Conservation (phyloP, 2,113 vertebrate genomes). For the Pygoscelis antarcticus region DNA sequence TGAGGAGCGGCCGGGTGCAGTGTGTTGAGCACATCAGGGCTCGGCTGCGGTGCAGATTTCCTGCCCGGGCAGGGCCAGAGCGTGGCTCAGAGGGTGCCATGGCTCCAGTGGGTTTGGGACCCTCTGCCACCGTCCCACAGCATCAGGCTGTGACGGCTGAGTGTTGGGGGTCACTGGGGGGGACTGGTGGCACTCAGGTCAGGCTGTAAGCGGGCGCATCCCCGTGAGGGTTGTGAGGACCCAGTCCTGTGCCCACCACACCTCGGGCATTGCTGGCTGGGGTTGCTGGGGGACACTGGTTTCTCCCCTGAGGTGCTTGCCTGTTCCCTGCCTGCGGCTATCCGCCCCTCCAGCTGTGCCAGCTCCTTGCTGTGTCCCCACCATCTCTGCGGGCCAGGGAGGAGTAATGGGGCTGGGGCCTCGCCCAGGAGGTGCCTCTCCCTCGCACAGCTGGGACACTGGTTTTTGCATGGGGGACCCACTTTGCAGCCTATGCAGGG, state of each 20-base stretch:
- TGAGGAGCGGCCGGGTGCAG: neutral
- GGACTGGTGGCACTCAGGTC: neutral
- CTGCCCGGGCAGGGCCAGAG: neutral
- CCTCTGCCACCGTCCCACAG: neutral
- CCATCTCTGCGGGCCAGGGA: accelerated
- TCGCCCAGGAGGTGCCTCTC: neutral
- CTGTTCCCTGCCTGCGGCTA: neutral
- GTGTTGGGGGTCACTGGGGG: neutral
- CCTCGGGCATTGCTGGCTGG: neutral
- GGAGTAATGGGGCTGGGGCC: accelerated
- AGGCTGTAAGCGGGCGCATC: neutral
- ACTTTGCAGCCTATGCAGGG: neutral
- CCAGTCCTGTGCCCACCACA: neutral
- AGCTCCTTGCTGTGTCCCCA: neutral
- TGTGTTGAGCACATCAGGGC: neutral
- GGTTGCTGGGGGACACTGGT: neutral
- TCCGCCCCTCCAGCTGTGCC: neutral
- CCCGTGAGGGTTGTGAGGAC: neutral
- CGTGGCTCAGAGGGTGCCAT: neutral
- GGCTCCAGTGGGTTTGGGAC: neutral
- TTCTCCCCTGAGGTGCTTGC: neutral
- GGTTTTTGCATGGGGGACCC: neutral
- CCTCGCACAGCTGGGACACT: accelerated
- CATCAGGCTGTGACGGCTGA: neutral
- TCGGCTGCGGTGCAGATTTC: neutral